phyloP scores from a whole-genome alignment of 2,113 vertebrate genomes.

The Oncorhynchus kisutch region DNA sequence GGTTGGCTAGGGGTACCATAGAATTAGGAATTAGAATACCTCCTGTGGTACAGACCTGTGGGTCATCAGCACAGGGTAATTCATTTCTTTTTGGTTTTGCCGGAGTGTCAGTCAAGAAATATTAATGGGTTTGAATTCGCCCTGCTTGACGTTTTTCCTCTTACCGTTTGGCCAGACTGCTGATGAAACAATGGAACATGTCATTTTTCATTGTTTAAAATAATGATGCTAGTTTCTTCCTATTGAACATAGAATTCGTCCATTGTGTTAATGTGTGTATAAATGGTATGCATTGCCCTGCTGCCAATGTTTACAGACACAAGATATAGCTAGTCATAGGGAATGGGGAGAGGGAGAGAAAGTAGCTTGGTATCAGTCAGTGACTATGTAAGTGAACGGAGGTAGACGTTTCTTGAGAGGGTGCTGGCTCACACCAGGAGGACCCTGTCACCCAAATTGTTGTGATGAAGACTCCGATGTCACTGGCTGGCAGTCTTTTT shows the following conservation, averaged over 20 bases:
- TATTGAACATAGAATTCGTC: too few relatives aligned
- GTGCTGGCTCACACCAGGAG: neutral
- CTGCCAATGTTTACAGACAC: too few relatives aligned
- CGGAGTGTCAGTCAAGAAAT: neutral
- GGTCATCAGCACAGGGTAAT: slow-evolving; percentile 8
- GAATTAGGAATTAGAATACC: too few relatives aligned
- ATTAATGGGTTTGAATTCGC: neutral
- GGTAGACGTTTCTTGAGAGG: neutral
- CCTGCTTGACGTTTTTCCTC: slow-evolving; percentile 83
- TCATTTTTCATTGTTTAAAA: too few relatives aligned
- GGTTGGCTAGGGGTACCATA: neutral
- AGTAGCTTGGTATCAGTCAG: neutral
- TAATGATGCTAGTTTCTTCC: too few relatives aligned
- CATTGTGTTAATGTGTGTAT: neutral
- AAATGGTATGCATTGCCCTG: neutral
- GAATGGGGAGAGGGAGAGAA: neutral
- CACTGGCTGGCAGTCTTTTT: neutral
- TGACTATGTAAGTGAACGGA: neutral
- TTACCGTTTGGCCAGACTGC: slow-evolving; percentile 39
- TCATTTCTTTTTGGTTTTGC: neutral
- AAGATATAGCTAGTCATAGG: too few relatives aligned
- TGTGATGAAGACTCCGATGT: neutral
- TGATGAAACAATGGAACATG: too few relatives aligned
- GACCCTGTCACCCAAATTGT: neutral
- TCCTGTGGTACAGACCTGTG: slow-evolving; percentile 1